Percentiles rank a stretch among this genome's conserved stretches.
These are phyloP conservation scores for Catagonus wagneri DNA, from an alignment of 2,113 vertebrate species.

Conservation along the genomic window DNA sequence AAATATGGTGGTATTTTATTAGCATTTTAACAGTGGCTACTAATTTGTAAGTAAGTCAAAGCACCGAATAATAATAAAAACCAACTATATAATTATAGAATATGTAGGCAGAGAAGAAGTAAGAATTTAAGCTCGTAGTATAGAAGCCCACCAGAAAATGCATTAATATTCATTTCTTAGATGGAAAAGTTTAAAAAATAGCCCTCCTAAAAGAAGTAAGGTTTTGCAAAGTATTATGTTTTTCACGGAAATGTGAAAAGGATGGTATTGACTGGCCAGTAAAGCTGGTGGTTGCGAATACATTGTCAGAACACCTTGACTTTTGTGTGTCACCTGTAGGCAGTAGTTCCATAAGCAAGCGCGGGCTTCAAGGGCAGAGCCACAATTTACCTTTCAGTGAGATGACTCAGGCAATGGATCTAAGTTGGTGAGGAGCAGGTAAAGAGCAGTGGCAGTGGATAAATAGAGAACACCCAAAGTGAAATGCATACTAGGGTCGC, in stretches of 20 bases:
- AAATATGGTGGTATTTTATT: background rate
- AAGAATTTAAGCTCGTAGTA: background rate
- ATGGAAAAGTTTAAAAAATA: background rate
- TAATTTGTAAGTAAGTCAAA: slow-evolving; percentile 19
- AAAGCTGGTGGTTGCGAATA: background rate
- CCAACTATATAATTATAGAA: background rate
- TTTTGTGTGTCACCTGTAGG: background rate
- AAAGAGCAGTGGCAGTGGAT: background rate
- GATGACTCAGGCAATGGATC: background rate
- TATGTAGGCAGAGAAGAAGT: background rate
- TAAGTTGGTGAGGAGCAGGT: background rate
- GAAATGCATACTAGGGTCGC: background rate
- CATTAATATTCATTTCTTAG: background rate
- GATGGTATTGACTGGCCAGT: background rate
- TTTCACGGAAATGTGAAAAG: background rate
- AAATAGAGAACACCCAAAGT: background rate
- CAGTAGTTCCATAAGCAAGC: background rate
- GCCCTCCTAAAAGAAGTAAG: background rate
- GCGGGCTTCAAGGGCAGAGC: background rate
- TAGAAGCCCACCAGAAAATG: background rate
- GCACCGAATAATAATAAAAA: background rate
- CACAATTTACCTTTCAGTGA: background rate
- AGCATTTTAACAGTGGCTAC: background rate
- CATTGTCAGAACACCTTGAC: background rate
- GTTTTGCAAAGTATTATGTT: background rate